These are phyloP conservation scores for Dorcus hopei DNA, from an alignment of 2,888 invertebrate species.

Conservation along the genomic window DNA sequence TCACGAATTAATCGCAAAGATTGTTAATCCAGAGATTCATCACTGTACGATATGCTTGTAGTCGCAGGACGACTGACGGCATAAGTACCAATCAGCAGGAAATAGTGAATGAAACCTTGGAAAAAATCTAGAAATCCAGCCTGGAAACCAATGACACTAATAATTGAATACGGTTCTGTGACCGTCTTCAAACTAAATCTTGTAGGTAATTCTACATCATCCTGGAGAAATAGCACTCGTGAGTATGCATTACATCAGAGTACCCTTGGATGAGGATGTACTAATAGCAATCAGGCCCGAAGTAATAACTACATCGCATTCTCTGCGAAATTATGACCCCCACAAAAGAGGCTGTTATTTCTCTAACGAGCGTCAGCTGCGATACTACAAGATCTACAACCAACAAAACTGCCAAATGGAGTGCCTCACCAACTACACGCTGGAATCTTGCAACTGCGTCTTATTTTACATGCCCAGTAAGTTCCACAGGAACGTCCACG, in stretches of 20 bases:
- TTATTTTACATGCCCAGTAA: slow-evolving; percentile 68
- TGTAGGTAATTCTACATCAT: slow-evolving; percentile 63
- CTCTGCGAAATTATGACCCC: slow-evolving; percentile 62
- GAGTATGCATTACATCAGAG: slow-evolving; percentile 67
- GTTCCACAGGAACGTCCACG: slow-evolving; percentile 8
- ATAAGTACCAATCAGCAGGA: no score
- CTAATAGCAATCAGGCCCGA: slow-evolving; percentile 70
- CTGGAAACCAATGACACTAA: no score
- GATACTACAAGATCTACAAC: slow-evolving; percentile 66
- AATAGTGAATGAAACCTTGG: no score
- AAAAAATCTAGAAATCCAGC: no score
- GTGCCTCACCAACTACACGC: slow-evolving; percentile 67
- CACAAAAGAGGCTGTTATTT: slow-evolving; percentile 67
- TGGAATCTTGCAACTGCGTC: slow-evolving; percentile 62
- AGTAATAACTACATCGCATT: slow-evolving; percentile 72
- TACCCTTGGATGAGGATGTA: slow-evolving; percentile 67
- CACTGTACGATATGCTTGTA: no score
- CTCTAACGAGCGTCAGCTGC: slow-evolving; percentile 61
- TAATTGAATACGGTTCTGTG: no score
- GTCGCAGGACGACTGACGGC: no score
- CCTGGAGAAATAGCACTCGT: slow-evolving; percentile 67
- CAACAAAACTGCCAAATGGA: slow-evolving; percentile 73
- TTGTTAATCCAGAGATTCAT: no score
- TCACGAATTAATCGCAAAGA: no score
- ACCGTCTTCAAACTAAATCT: no score